Conservation (phyloP, 2,888 invertebrate genomes). For the Cephus pygmeus region DNA sequence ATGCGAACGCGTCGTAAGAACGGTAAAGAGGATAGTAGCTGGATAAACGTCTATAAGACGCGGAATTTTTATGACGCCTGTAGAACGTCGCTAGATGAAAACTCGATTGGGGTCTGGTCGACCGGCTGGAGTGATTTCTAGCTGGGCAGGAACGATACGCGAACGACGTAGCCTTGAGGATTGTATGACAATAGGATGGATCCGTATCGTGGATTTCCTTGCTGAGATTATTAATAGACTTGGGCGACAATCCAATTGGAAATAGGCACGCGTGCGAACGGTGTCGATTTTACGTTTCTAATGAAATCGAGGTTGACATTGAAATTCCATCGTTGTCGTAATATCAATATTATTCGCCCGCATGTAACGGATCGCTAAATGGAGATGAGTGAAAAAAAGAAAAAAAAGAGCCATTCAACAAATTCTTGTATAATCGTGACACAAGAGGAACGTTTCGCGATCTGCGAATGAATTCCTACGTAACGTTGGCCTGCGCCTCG, state of each 20-base stretch:
- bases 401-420: neutral
- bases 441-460: neutral
- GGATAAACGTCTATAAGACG: neutral
- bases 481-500: neutral
- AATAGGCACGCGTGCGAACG: neutral
- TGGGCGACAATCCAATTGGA: neutral
- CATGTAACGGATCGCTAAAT: neutral
- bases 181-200: neutral
- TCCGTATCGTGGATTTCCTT: neutral
- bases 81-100: neutral
- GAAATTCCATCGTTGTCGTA: conserved; percentile 33
- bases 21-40: conserved; percentile 20
- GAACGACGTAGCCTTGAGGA: neutral
- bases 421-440: neutral
- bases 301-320: conserved; percentile 40
- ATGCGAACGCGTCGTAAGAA: conserved; percentile 51
- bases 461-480: neutral
- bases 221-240: neutral
- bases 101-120: neutral
- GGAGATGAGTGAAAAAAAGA: neutral
- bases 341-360: conserved; percentile 20
- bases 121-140: neutral
- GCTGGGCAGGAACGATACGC: neutral
- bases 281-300: conserved; percentile 19
- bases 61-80: neutral